These are phyloP conservation scores for Macrosoma leucophasiata DNA, from an alignment of 2,888 invertebrate genomes.

Conservation along the genomic window DNA sequence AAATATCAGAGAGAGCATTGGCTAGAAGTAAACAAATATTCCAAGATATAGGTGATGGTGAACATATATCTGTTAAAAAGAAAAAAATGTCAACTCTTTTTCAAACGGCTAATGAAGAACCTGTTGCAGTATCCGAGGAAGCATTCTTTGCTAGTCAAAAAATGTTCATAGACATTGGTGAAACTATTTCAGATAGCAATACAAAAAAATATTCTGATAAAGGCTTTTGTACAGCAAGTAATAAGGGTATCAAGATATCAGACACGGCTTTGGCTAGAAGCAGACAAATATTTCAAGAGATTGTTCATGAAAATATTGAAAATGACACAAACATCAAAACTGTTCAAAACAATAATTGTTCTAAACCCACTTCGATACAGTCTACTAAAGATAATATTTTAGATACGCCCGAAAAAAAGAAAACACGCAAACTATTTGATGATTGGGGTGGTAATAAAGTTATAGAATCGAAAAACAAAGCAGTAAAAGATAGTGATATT, in stretches of 20 bases:
- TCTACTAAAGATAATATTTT: no score
- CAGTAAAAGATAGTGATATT: constrained; percentile 6
- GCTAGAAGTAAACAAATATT: constrained; percentile 45
- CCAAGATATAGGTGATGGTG: background rate
- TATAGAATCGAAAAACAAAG: background rate
- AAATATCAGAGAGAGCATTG: constrained; percentile 42
- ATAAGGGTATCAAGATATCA: no score
- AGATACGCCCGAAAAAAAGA: no score
- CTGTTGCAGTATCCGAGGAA: constrained; percentile 31
- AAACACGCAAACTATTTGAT: constrained; percentile 1
- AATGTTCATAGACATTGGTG: constrained; percentile 34
- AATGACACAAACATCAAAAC: no score
- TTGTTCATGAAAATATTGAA: no score
- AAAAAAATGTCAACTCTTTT: no score
- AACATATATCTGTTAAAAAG: background rate
- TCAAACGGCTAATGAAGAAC: constrained; percentile 32
- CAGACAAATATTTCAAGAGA: no score
- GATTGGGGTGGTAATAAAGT: background rate
- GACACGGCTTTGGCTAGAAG: no score
- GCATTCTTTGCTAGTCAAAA: constrained; percentile 35
- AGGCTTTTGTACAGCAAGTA: no score
- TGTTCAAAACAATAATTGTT: no score
- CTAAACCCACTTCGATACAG: no score
- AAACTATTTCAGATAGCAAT: constrained; percentile 5
- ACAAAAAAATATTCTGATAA: no score